phyloP scores from a whole-genome alignment of 2,888 invertebrate genomes.

The Chouioia cunea region DNA sequence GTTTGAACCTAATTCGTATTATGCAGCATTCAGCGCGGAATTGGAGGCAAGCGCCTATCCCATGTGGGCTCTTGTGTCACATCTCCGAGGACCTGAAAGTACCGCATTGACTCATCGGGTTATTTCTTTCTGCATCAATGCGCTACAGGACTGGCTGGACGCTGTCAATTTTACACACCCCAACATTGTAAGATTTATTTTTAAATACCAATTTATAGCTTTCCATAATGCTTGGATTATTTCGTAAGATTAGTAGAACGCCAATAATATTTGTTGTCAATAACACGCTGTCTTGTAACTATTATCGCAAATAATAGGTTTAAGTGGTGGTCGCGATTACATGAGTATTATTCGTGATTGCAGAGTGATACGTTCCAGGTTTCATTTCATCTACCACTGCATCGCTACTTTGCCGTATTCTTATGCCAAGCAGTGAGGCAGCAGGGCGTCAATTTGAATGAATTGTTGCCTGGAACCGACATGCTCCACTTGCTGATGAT shows the following conservation, averaged over 20 bases:
- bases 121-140: constrained; percentile 80
- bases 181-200: constrained; percentile 72
- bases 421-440: constrained; percentile 86
- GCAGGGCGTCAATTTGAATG: constrained; percentile 82
- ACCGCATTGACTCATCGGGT: constrained; percentile 83
- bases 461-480: constrained; percentile 84
- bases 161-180: constrained; percentile 82
- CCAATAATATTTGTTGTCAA: no score
- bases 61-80: constrained; percentile 96
- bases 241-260: no score
- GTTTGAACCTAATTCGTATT: constrained; percentile 97
- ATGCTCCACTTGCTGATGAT: constrained; percentile 86
- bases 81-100: constrained; percentile 81
- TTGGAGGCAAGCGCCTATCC: constrained; percentile 97
- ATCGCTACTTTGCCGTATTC: constrained; percentile 92
- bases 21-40: constrained; percentile 97
- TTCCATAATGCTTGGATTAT: no score
- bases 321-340: no score
- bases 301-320: no score
- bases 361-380: constrained; percentile 87
- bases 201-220: neutral
- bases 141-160: constrained; percentile 90
- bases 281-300: no score
- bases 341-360: neutral
- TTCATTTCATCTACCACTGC: constrained; percentile 96